Base-by-base conservation (phyloP, 2,113 vertebrate species). In the Anseranas semipalmata region DNA sequence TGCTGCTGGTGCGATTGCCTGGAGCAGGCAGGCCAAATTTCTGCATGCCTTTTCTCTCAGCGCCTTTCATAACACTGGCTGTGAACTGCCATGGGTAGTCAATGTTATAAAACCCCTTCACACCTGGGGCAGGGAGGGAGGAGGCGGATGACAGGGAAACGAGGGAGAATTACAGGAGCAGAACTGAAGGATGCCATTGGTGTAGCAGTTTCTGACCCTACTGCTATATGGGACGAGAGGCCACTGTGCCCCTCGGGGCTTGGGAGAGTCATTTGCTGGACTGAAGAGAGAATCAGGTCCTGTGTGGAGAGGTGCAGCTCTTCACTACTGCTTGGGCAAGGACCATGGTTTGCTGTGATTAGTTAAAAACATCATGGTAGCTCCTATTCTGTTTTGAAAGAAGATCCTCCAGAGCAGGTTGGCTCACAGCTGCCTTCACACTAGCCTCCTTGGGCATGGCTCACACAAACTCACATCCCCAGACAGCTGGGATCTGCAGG, bases 1-100 rank as follows among this genome's bases (percentile, higher is more conserved):
- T 6, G 15, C 56, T 60, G 27, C 58, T 46, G 15, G n/a, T 35
- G 21, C 3, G 0, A 15, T 15, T 1, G 0, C 7, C 56, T 16
- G n/a, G 28, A 58, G 50, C 24, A 14, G 11, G 16, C 27, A 59
- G 72, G 43, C 1, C 3, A 30, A 21, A 28, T 16, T 50, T 52
- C 28, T 58, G 20, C 37, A 7, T 19, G 6, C 5, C 39, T 81
- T 35, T 65, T 62, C 86, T 58, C 48, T 27, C 50, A 20, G 50
- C 43, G 43, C 9, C 37, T 68, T 58, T 48, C 37, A 10, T 13
- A 83, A 30, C 43, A 15, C 32, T 63, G 28, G 32, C 13, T 59
- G 10, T 2, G 9, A 56, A 20, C 10, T 30, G 19, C 19, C 90
- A 46, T 8, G 7, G 39, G 46, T 18, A 28, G 32, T 25, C 39